Evolutionary conservation across 2,797 vertebrate species (phyloP).

Genomic region (Lepilemur septentrionalis): DNA sequence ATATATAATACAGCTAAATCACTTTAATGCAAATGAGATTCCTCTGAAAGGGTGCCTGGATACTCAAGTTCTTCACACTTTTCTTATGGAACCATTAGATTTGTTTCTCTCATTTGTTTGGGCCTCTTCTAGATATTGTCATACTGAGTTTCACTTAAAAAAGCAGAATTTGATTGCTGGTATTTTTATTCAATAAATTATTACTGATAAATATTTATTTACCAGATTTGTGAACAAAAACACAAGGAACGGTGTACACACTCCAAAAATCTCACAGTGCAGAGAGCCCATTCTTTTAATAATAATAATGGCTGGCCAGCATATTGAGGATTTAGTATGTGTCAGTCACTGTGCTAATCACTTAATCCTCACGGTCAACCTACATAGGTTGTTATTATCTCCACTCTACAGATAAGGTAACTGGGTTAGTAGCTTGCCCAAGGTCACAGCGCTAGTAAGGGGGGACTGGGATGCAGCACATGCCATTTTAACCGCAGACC

Average conservation of each 20-base stretch:
- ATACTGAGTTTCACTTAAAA: not conserved
- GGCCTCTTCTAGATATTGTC: not conserved
- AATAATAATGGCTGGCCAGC: not conserved
- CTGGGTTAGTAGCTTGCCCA: conserved; percentile 58
- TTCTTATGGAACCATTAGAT: not conserved
- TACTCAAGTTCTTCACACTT: not conserved
- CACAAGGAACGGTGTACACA: not conserved
- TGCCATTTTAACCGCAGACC: not conserved
- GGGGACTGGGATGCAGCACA: not conserved
- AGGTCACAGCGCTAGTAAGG: conserved; percentile 4
- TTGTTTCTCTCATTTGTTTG: not conserved
- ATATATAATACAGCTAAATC: not conserved
- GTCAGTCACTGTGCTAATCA: conserved; percentile 48
- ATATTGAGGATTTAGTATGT: conserved; percentile 13
- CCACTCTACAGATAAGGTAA: conserved; percentile 27
- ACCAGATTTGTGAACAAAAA: not conserved
- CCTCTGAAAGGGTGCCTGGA: not conserved
- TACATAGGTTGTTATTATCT: conserved; percentile 6
- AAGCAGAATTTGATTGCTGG: not conserved
- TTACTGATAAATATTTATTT: not conserved
- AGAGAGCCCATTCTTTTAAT: not conserved
- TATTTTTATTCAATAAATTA: not conserved
- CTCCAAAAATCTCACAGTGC: not conserved
- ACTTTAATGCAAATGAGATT: not conserved
- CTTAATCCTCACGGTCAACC: conserved; percentile 48